Percentiles rank a stretch among this genome's conserved stretches.
Conservation (phyloP, 2,113 vertebrate species). For the Psittacara wagleri region DNA sequence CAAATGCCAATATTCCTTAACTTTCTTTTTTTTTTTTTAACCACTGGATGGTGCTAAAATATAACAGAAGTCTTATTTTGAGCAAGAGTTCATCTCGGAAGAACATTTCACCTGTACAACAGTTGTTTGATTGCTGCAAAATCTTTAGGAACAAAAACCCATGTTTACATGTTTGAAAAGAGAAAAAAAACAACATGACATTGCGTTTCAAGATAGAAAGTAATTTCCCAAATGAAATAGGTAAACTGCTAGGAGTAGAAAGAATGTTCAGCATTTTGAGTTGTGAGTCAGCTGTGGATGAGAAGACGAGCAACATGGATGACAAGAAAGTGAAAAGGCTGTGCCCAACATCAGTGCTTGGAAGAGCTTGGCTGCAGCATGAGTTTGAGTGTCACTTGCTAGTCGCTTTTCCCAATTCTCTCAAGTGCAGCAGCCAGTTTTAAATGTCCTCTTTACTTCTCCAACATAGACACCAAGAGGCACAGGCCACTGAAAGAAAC, state of each 20-base stretch:
- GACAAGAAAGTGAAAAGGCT: not conserved
- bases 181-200: not conserved
- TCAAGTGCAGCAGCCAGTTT: not conserved
- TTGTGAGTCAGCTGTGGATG: not conserved
- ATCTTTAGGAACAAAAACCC: not conserved
- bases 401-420: not conserved
- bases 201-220: not conserved
- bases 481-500: not conserved
- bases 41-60: slow-evolving; percentile 55
- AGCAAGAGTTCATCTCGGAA: not conserved
- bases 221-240: not conserved
- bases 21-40: not conserved
- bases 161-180: not conserved
- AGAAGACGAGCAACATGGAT: not conserved
- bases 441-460: not conserved
- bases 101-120: not conserved
- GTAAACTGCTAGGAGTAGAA: not conserved
- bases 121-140: not conserved
- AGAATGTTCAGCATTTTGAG: not conserved
- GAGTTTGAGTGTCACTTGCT: not conserved
- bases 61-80: not conserved
- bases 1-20: not conserved
- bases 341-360: not conserved
- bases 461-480: not conserved
- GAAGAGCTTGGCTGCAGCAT: not conserved